phyloP scores from a whole-genome alignment of 2,113 vertebrate species.

The Otis tarda region DNA sequence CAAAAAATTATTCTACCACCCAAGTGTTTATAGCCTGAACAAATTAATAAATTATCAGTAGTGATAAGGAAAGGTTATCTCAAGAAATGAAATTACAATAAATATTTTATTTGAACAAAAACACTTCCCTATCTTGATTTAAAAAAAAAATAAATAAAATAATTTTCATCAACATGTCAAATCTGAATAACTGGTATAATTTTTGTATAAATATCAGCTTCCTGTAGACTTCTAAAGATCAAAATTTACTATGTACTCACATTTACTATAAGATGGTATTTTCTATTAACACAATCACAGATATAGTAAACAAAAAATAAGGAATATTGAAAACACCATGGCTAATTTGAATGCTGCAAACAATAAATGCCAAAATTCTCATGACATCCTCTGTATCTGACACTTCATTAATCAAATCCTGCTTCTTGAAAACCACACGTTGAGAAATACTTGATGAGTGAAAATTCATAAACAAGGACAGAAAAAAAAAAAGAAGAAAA shows the following conservation, averaged over 20 bases:
- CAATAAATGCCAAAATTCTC: slow-evolving; percentile 24
- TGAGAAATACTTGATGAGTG: slow-evolving; percentile 26
- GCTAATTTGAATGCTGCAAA: slow-evolving; percentile 34
- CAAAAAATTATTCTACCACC: not conserved
- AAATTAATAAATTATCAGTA: not conserved
- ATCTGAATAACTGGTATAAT: not conserved
- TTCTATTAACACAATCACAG: not conserved
- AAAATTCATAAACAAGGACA: slow-evolving; percentile 36
- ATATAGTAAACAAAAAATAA: not conserved
- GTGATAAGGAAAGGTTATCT: not conserved
- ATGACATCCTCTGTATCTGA: slow-evolving; percentile 27
- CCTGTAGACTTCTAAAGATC: not conserved
- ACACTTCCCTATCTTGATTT: not conserved
- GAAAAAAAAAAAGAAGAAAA: not conserved
- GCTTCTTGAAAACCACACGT: slow-evolving; percentile 33
- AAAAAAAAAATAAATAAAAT: not conserved
- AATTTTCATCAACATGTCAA: not conserved
- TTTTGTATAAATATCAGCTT: not conserved
- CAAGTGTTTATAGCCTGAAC: not conserved
- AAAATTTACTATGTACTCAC: not conserved
- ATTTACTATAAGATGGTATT: not conserved
- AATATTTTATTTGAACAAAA: not conserved
- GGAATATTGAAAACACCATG: not conserved
- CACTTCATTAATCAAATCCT: slow-evolving; percentile 60
- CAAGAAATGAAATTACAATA: not conserved